Conservation (phyloP, 2,797 vertebrate species). For the Pitangus sulphuratus region DNA sequence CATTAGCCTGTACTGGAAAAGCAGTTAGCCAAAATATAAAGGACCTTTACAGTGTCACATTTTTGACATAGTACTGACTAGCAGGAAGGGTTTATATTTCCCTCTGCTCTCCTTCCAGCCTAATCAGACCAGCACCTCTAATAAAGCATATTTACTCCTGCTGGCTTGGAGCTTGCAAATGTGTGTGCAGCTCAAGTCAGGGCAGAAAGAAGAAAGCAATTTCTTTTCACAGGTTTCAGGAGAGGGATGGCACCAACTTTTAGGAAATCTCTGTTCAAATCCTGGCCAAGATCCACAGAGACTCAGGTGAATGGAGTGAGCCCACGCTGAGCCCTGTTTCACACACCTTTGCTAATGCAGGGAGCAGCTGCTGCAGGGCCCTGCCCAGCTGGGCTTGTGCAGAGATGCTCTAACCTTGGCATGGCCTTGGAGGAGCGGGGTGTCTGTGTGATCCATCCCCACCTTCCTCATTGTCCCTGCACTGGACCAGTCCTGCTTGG, state of each 20-base stretch:
- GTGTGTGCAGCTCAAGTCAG: background rate
- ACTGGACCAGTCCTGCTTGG: background rate
- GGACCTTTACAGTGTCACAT: background rate
- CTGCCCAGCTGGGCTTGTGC: background rate
- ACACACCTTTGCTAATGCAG: background rate
- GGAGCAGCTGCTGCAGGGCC: background rate
- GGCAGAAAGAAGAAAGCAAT: background rate
- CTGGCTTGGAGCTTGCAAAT: background rate
- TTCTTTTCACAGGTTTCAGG: background rate
- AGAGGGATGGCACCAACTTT: background rate
- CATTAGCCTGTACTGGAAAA: background rate
- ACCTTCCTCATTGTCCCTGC: too few relatives aligned
- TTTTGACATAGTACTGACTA: background rate
- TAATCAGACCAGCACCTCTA: background rate
- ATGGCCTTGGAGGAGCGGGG: background rate
- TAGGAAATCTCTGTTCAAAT: background rate
- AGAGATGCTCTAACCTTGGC: background rate
- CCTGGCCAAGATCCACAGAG: background rate
- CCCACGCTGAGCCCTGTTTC: background rate
- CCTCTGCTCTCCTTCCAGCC: background rate
- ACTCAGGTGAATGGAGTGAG: fast-evolving
- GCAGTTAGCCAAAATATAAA: background rate
- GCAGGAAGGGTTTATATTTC: background rate
- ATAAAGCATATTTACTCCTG: background rate
- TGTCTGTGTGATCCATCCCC: background rate